Base-by-base conservation (phyloP, 1,140 invertebrate genomes). In the Lucilia cuprina region DNA sequence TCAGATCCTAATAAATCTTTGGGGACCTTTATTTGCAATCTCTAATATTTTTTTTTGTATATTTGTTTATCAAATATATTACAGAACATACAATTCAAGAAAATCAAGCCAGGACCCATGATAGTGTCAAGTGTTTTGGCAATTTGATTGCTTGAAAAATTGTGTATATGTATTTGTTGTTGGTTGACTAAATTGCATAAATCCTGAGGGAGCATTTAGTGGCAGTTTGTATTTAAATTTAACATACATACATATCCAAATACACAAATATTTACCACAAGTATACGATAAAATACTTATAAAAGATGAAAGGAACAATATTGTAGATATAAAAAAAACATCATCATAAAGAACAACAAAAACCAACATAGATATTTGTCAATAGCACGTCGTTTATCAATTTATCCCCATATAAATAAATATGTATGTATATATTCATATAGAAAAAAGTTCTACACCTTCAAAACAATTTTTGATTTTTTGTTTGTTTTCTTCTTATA, bases 341-440 rank as follows among this genome's bases (percentile, higher is more conserved):
- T n/a, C n/a, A 60, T 7, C 5, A 60, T n/a, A 2, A 60, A 17
- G 13, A 60, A 60, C 14, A 60, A 60, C 17, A n/a, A 7, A 14
- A 60, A 60, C 14, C 0, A n/a, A 17, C 13, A 60, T 60, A 60
- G 13, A n/a, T 80, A 50, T 80, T 80, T 50, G 77, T 80, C 77
- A 80, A 80, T 49, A 80, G 47, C 41, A 80, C 77, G 41, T 80
- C 47, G 19, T 80, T 80, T 80, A 80, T 80, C 77, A 80, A 80
- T 49, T 80, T 80, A 49, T 17, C 41, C 47, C 47, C 25, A n/a
- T 50, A 50, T 80, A 50, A 3, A 49, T 70, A 21, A 19, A 25
- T 80, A 50, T 10, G 25, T 70, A 21, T 10, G 21, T 60, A 30
- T 30, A 3, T 30, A 30, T 30, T 2, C 25, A 30, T 3, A n/a